These are phyloP conservation scores for Alosa sapidissima DNA, from an alignment of 2,797 vertebrate species.

Conservation along the genomic window DNA sequence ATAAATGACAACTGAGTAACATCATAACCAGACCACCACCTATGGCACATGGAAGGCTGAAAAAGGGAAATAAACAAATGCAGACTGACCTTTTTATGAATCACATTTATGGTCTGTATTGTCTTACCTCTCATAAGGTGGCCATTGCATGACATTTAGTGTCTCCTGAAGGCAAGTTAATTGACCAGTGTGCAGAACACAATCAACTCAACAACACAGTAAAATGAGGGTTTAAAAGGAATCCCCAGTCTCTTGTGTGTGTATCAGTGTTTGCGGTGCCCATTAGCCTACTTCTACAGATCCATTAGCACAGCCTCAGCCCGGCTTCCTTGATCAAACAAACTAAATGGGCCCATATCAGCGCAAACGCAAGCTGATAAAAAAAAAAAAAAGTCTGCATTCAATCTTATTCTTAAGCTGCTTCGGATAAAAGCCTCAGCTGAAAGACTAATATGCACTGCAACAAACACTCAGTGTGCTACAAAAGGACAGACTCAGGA, in stretches of 20 bases:
- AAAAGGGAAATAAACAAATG: neutral
- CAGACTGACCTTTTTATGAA: neutral
- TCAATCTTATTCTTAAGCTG: neutral
- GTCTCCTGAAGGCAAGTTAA: neutral
- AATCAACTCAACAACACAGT: neutral
- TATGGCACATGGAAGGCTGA: neutral
- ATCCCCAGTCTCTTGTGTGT: neutral
- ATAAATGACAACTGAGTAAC: neutral
- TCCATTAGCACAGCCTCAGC: neutral
- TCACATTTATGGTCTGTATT: neutral
- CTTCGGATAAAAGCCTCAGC: neutral
- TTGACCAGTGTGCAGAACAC: neutral
- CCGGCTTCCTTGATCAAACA: conserved; percentile 15
- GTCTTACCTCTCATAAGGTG: neutral
- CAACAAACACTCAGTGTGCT: conserved; percentile 1
- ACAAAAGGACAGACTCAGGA: neutral
- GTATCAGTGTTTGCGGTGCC: neutral
- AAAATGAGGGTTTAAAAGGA: neutral
- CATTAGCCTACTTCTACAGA: neutral
- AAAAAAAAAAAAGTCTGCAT: neutral
- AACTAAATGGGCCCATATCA: neutral
- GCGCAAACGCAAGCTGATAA: neutral
- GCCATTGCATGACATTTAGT: neutral
- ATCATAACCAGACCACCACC: neutral
- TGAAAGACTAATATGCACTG: neutral